Evolutionary conservation across 2,888 invertebrate genomes (phyloP).

Genomic region (Pseudococcus viburni): DNA sequence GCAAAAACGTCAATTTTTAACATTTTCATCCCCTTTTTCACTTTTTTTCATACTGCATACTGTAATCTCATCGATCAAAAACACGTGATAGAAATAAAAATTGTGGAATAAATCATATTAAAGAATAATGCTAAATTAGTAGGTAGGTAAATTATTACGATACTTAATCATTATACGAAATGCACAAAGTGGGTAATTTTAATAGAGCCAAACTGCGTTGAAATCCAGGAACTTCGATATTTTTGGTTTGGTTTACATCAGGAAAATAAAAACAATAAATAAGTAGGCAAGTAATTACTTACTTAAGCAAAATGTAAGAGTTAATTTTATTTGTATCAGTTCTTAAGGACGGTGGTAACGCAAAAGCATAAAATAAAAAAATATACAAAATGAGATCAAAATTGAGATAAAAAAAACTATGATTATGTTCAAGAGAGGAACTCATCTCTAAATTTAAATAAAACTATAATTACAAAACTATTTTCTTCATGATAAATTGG

Average conservation of each 20-base stretch:
- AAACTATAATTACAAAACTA: neutral
- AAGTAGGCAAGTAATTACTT: too few species aligned
- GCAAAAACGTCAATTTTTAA: too few species aligned
- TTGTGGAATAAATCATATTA: too few species aligned
- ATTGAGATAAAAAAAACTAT: slow-evolving; percentile 1
- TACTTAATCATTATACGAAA: neutral
- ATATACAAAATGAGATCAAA: slow-evolving; percentile 38
- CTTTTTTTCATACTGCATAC: too few species aligned
- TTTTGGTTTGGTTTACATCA: neutral
- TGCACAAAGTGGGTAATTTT: neutral
- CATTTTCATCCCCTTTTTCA: too few species aligned
- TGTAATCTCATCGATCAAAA: too few species aligned
- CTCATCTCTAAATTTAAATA: neutral
- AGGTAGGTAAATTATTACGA: neutral
- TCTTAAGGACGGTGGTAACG: neutral
- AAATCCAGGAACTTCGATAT: neutral
- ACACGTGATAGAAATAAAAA: too few species aligned
- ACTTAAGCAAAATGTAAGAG: neutral
- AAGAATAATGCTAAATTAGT: neutral
- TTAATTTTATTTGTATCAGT: neutral
- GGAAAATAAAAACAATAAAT: too few species aligned
- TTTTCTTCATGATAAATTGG: neutral
- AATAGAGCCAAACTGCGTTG: neutral
- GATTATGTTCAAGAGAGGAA: neutral
- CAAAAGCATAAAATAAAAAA: slow-evolving; percentile 1